Evolutionary conservation across 2,888 invertebrate genomes (phyloP), one percentile per base, ranked within the genome.

Genomic region (Cryptops parisi): DNA sequence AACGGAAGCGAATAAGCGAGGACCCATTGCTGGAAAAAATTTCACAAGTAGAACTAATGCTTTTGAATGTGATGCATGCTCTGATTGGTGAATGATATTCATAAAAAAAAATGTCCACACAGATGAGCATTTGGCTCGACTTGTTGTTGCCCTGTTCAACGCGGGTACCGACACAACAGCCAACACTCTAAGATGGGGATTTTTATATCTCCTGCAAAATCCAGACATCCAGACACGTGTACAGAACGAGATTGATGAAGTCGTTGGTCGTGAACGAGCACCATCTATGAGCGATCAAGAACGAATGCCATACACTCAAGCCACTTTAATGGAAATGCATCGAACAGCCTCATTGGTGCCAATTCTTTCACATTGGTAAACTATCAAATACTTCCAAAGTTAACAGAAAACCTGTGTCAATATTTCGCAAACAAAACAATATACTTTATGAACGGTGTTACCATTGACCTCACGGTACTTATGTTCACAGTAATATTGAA

Each of bases 251-350:
- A 45, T 45, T 22, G 45, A 45, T 22, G 19, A 44, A 23, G 15
- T 12, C 3, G 24, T 12, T 19, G 21, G 6, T 17, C 9, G 38
- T 12, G 6, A 17, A 15, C 15, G 21, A 12, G 15, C 6, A 12
- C 21, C 44, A 23, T 44, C 21, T 19, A 17, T 44, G 3, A 44
- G 12, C 15, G 44, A 44, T 44, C 26, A 9, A 27, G 26, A 47
- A 2, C 2, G 24, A 2, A 47, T 47, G 47, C 47, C 47, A n/a
- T 47, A 47, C 47, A 47, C 47, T 2, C 6, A 47, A 24, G 47
- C 47, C 6, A 24, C 25, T 4, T 9, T 47, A 23, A 5, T 27
- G 26, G 47, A 47, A 47, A 3, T 47, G n/a, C 23, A 15, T 22
- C 23, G 47, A 15, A 47, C 19, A 5, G 26, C 26, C 21, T 17